Evolutionary conservation across 2,888 invertebrate species (phyloP).

Genomic region (Lasioglossum figueresi): DNA sequence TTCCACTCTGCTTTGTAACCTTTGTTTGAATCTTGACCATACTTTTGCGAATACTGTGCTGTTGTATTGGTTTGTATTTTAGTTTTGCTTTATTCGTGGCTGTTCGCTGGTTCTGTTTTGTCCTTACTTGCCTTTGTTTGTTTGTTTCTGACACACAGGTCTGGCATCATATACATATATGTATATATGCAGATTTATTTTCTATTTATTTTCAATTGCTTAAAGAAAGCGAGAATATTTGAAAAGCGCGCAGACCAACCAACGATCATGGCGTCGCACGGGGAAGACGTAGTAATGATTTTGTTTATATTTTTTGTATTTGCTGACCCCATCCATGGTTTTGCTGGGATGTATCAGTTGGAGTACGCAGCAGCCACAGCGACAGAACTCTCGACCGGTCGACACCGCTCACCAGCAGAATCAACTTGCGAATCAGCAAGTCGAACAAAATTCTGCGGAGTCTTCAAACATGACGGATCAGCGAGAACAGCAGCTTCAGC

Average conservation of each 20-base stretch:
- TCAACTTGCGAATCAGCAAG: slow-evolving; percentile 44
- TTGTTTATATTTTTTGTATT: slow-evolving; percentile 84
- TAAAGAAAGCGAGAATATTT: slow-evolving; percentile 69
- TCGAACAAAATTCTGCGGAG: slow-evolving; percentile 66
- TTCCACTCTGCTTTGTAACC: background rate
- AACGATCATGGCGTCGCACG: slow-evolving; percentile 71
- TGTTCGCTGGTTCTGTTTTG: slow-evolving; percentile 70
- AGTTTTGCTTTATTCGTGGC: slow-evolving; percentile 47
- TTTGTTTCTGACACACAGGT: slow-evolving; percentile 84
- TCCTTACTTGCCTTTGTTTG: slow-evolving; percentile 82
- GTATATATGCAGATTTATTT: slow-evolving; percentile 81
- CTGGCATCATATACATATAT: slow-evolving; percentile 78
- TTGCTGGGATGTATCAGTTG: slow-evolving; percentile 81
- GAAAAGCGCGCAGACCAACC: slow-evolving; percentile 67
- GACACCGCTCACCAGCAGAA: slow-evolving; percentile 45
- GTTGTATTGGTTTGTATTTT: slow-evolving; percentile 29
- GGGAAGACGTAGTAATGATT: slow-evolving; percentile 81
- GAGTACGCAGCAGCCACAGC: slow-evolving; percentile 77
- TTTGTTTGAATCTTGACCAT: background rate
- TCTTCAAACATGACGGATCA: slow-evolving; percentile 81
- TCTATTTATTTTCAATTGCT: slow-evolving; percentile 81
- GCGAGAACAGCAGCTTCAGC: slow-evolving; percentile 73
- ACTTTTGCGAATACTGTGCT: slow-evolving; percentile 3
- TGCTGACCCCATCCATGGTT: slow-evolving; percentile 81
- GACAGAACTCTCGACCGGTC: slow-evolving; percentile 44